phyloP scores from a whole-genome alignment of 2,113 vertebrate genomes.

The Scytalopus superciliaris region DNA sequence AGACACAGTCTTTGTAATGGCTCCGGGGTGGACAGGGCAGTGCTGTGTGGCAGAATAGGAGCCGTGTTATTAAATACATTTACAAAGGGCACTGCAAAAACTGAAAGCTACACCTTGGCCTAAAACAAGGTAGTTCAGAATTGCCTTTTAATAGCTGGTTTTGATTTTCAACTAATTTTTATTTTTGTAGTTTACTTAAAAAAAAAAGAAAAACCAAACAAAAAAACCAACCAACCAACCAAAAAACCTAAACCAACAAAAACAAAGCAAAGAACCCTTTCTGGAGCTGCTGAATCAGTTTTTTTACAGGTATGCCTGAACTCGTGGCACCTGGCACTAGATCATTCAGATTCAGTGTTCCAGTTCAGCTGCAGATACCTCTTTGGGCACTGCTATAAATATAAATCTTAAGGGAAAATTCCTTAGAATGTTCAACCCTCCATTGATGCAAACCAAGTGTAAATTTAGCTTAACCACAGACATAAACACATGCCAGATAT shows the following conservation, averaged over 20 bases:
- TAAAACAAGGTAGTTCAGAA: not conserved
- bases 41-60: conserved; percentile 60
- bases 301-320: not conserved
- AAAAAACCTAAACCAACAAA: not conserved
- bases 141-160: not conserved
- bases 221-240: no score
- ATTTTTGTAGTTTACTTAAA: not conserved
- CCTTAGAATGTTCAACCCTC: not conserved
- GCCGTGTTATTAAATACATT: not conserved
- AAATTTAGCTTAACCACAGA: not conserved
- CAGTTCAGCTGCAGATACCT: not conserved
- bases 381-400: not conserved
- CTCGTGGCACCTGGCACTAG: not conserved
- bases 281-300: not conserved
- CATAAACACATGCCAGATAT: not conserved
- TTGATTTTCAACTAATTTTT: not conserved
- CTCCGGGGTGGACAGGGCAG: conserved; percentile 74
- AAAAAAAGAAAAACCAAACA: no score
- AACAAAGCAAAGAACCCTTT: not conserved
- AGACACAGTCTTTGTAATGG: conserved; percentile 75
- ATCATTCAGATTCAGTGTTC: not conserved
- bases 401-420: not conserved
- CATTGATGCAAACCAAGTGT: not conserved
- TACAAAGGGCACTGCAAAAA: not conserved
- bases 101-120: not conserved